Base-by-base conservation (phyloP, 35 echinoderm and acorn worm species). In the Lytechinus variegatus region DNA sequence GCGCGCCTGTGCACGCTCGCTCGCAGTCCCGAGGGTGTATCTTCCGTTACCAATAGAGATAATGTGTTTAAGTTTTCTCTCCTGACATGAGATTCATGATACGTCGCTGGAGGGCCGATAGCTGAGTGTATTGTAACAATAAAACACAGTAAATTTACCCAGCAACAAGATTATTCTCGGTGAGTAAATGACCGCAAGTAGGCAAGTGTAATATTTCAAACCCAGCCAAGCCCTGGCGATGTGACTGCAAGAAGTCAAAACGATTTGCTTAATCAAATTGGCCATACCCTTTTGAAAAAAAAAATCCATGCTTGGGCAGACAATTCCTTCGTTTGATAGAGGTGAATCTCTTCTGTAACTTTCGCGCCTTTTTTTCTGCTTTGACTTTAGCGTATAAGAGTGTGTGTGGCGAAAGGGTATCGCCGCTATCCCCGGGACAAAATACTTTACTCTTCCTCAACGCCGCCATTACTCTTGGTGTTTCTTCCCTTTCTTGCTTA, bases 241-340 rank as follows among this genome's bases (percentile, higher is more conserved):
- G 92, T 93, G 92, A 27, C 54, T 57, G 52, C 52, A 57, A 93
- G 92, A 93, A 93, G 92, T 93, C 92, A 93, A 54, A 93, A 93
- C 92, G 92, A 93, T 93, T 93, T 93, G 92, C 52, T 93, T 93
- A 93, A 93, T 93, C 92, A 93, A 93, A 93, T 93, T 93, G 92
- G 92, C 92, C 54, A 93, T 93, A 93, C 92, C 92, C 92, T 54
- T 93, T 54, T 93, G 92, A 93, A 93, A 79, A 93, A 93, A 93
- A 55, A 79, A 79, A 54, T 93, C 92, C 92, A 93, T 33, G 53
- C 52, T 54, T 79, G 53, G 53, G 54, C 54, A 93, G 92, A 93
- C 92, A 27, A 93, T 54, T 57, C 53, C 92, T 27, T 57, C 92
- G 54, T 93, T 93, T 28, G 52, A 90, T 79, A 79, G 27, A 93